These are phyloP conservation scores for Macropodus opercularis DNA, from an alignment of 2,797 vertebrate species.

Conservation along the genomic window DNA sequence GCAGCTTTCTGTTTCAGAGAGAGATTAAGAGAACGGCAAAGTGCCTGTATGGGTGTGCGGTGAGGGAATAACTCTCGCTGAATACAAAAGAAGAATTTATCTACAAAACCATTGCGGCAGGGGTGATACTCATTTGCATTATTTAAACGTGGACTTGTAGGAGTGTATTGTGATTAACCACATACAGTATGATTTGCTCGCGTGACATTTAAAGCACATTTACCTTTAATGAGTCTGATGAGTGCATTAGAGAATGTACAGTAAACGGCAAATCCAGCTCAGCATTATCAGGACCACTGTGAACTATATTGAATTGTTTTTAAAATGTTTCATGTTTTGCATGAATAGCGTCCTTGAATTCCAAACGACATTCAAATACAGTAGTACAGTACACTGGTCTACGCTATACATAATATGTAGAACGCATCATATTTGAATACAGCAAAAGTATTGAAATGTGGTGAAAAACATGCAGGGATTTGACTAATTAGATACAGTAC, in stretches of 20 bases:
- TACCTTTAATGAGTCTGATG: constrained; percentile 40
- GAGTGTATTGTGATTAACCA: constrained; percentile 16
- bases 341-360: too few species aligned
- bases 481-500: too few species aligned
- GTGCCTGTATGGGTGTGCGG: constrained; percentile 14
- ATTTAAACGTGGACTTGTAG: constrained; percentile 31
- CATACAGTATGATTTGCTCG: constrained; percentile 24
- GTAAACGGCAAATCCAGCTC: constrained; percentile 1
- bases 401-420: too few species aligned
- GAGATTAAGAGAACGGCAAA: constrained; percentile 50
- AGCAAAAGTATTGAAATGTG: too few species aligned
- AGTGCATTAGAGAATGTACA: constrained; percentile 10
- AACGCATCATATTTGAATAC: too few species aligned
- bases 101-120: constrained; percentile 25
- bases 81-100: constrained; percentile 41
- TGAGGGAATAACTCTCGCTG: constrained; percentile 33
- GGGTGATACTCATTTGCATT: constrained; percentile 21
- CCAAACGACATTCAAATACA: too few species aligned
- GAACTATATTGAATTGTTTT: too few species aligned
- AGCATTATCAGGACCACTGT: too few species aligned
- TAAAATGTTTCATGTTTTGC: too few species aligned
- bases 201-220: constrained; percentile 25
- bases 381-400: too few species aligned
- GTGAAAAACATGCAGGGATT: too few species aligned
- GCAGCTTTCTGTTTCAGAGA: constrained; percentile 48